Evolutionary conservation across 2,113 vertebrate genomes (phyloP).

Genomic region (Bagarius yarrelli): DNA sequence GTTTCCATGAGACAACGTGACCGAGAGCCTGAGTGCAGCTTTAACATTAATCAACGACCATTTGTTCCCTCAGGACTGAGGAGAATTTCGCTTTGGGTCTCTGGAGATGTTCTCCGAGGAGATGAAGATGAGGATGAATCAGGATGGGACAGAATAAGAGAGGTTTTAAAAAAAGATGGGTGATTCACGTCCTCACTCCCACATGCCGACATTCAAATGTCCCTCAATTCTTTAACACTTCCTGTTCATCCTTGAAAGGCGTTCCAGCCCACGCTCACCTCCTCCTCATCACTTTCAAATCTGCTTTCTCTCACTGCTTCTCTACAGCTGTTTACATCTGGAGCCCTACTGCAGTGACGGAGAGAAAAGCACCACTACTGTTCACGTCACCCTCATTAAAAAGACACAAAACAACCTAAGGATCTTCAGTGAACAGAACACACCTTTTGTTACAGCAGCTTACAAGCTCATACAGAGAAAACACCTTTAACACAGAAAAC

Average conservation of each 20-base stretch:
- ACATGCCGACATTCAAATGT: slow-evolving; percentile 47
- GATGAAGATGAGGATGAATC: slow-evolving; percentile 32
- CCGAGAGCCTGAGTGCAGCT: background rate
- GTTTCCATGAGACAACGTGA: slow-evolving; percentile 5
- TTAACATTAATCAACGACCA: slow-evolving; percentile 14
- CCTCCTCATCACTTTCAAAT: background rate
- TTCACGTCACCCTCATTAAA: no score
- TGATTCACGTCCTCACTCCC: slow-evolving; percentile 55
- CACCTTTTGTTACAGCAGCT: no score
- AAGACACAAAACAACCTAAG: no score
- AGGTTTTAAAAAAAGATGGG: slow-evolving; percentile 36
- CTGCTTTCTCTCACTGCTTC: background rate
- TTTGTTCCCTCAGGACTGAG: slow-evolving; percentile 24
- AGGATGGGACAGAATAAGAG: slow-evolving; percentile 38
- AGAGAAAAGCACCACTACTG: background rate
- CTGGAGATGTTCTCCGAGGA: slow-evolving; percentile 2
- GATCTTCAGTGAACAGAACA: no score
- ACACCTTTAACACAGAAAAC: no score
- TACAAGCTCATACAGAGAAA: no score
- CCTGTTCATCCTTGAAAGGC: background rate
- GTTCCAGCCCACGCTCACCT: slow-evolving; percentile 6
- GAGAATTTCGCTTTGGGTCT: slow-evolving; percentile 15
- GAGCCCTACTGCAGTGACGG: background rate
- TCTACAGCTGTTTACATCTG: background rate
- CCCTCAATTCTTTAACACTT: slow-evolving; percentile 14